These are phyloP conservation scores for Drosophila suboccidentalis DNA, from an alignment of 2,888 invertebrate species.

Conservation along the genomic window DNA sequence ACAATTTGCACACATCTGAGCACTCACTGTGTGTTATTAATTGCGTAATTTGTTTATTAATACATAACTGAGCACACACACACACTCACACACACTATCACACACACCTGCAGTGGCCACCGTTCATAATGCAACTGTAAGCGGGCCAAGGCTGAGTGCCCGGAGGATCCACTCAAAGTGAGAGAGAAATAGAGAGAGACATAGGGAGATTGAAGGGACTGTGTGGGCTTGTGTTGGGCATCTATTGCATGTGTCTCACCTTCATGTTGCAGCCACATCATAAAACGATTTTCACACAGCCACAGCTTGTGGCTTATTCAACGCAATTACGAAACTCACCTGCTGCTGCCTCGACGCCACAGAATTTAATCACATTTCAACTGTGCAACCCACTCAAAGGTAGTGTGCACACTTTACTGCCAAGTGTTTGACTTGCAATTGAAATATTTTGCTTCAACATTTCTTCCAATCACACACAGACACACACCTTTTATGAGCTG, in stretches of 20 bases:
- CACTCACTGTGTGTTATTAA: constrained; percentile 78
- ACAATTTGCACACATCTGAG: constrained; percentile 75
- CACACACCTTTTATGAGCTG: constrained; percentile 9
- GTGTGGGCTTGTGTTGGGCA: neutral
- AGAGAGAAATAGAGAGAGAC: neutral
- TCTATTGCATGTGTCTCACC: constrained; percentile 12
- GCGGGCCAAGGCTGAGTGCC: constrained; percentile 43
- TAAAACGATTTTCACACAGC: constrained; percentile 15
- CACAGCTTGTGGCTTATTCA: constrained; percentile 27
- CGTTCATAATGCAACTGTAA: constrained; percentile 23
- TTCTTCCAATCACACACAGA: constrained; percentile 1
- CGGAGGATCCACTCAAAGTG: constrained; percentile 5
- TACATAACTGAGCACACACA: constrained; percentile 56
- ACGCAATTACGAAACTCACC: constrained; percentile 46
- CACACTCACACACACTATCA: constrained; percentile 23
- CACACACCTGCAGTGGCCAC: constrained; percentile 38
- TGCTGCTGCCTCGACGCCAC: constrained; percentile 12
- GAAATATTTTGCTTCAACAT: constrained; percentile 46
- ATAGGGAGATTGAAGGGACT: neutral
- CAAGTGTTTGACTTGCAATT: constrained; percentile 74
- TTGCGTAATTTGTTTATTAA: constrained; percentile 80
- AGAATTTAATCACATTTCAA: constrained; percentile 53
- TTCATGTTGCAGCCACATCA: constrained; percentile 6
- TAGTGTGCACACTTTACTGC: constrained; percentile 49
- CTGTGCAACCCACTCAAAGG: constrained; percentile 34